Evolutionary conservation across 2,113 vertebrate genomes (phyloP).

Genomic region (Elachura formosa): DNA sequence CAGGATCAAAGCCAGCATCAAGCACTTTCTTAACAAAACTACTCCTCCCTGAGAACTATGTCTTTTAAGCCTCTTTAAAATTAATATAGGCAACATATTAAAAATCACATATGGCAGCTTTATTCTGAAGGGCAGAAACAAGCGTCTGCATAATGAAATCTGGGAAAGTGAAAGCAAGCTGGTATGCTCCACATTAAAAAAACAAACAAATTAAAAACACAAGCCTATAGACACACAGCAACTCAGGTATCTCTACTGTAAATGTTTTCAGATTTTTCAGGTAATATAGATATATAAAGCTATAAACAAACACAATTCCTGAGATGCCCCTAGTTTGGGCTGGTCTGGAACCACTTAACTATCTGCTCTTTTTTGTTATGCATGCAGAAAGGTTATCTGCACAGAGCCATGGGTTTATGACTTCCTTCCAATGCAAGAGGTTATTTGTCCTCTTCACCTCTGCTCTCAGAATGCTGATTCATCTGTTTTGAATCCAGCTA

Average conservation of each 20-base stretch:
- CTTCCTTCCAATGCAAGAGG: neutral
- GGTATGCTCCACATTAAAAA: neutral
- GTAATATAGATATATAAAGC: neutral
- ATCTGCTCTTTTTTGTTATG: neutral
- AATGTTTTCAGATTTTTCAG: neutral
- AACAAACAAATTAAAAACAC: neutral
- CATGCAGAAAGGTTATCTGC: neutral
- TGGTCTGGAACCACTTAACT: neutral
- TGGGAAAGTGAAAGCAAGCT: neutral
- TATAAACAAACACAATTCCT: neutral
- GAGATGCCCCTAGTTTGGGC: neutral
- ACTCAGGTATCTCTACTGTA: neutral
- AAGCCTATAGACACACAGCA: neutral
- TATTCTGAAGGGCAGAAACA: neutral
- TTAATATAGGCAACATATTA: neutral
- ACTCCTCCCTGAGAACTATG: neutral
- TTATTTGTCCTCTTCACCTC: neutral
- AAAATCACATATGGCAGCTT: neutral
- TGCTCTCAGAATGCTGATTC: neutral
- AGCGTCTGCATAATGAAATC: neutral
- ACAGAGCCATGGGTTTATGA: neutral
- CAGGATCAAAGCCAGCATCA: constrained; percentile 2
- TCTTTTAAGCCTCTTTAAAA: constrained; percentile 11
- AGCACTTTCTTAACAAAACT: neutral
- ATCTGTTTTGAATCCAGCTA: neutral